Conservation (phyloP, 2,113 vertebrate genomes). For the Labrus mixtus region DNA sequence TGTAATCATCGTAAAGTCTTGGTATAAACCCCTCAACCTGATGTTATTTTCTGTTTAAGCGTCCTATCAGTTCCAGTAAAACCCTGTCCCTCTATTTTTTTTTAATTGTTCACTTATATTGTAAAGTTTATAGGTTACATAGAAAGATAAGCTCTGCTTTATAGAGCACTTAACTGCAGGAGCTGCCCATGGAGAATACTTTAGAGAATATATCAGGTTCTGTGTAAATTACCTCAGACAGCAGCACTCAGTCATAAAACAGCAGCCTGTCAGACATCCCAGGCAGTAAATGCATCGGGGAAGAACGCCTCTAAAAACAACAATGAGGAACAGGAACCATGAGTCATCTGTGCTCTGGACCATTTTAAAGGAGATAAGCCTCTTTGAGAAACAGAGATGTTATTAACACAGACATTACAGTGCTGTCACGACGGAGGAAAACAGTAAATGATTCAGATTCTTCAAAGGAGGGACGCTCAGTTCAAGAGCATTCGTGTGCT, state of each 20-base stretch:
- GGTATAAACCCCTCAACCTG: background rate
- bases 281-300: conserved; percentile 13
- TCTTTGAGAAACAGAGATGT: conserved; percentile 1
- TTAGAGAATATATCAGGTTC: conserved; percentile 12
- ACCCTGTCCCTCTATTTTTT: background rate
- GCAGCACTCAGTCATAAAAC: conserved; percentile 16
- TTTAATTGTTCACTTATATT: background rate
- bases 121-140: background rate
- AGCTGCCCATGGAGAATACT: conserved; percentile 20
- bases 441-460: conserved; percentile 1
- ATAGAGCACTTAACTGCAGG: background rate
- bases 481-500: background rate
- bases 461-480: conserved; percentile 6
- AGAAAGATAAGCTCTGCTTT: background rate
- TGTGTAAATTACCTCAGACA: conserved; percentile 4
- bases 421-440: conserved; percentile 2
- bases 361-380: conserved; percentile 42
- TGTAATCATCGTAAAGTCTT: background rate
- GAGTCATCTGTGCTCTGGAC: conserved; percentile 27
- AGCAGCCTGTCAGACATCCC: conserved; percentile 21
- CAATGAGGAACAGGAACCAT: conserved; percentile 23
- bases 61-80: background rate
- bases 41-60: background rate
- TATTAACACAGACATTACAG: conserved; percentile 31
- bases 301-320: conserved; percentile 20